Conservation (phyloP, 1,140 invertebrate species). For the Drosophila carrolli region DNA sequence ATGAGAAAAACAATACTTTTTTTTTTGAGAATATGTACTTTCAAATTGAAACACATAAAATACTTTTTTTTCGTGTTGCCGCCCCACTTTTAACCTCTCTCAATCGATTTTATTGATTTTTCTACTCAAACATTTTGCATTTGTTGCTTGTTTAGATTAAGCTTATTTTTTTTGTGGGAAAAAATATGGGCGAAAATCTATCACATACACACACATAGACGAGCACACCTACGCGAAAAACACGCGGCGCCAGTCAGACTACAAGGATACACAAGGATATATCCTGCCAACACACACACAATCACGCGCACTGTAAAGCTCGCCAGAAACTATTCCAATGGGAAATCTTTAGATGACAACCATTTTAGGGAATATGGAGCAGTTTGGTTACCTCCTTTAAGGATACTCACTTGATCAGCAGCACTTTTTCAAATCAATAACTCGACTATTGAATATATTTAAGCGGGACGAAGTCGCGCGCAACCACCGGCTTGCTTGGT, state of each 20-base stretch:
- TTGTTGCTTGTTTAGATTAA: conserved; percentile 13
- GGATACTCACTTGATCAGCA: conserved; percentile 75
- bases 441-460: conserved; percentile 62
- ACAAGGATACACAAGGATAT: conserved; percentile 68
- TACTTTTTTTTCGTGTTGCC: not conserved
- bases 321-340: not conserved
- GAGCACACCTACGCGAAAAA: conserved; percentile 55
- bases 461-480: conserved; percentile 73
- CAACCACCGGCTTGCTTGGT: conserved; percentile 62
- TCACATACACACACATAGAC: conserved; percentile 17
- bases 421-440: conserved; percentile 75
- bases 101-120: conserved; percentile 65
- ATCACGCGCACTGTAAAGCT: conserved; percentile 20
- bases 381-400: not conserved
- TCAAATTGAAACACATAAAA: not conserved
- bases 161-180: not conserved
- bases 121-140: conserved; percentile 35
- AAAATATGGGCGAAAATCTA: conserved; percentile 37
- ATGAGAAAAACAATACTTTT: not conserved
- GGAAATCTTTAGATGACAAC: not conserved
- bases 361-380: not conserved
- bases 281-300: conserved; percentile 11
- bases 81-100: conserved; percentile 4
- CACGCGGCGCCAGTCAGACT: conserved; percentile 80
- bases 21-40: conserved; percentile 1